Base-by-base conservation (phyloP, 2,888 invertebrate species). In the Chrysina gloriosa region DNA sequence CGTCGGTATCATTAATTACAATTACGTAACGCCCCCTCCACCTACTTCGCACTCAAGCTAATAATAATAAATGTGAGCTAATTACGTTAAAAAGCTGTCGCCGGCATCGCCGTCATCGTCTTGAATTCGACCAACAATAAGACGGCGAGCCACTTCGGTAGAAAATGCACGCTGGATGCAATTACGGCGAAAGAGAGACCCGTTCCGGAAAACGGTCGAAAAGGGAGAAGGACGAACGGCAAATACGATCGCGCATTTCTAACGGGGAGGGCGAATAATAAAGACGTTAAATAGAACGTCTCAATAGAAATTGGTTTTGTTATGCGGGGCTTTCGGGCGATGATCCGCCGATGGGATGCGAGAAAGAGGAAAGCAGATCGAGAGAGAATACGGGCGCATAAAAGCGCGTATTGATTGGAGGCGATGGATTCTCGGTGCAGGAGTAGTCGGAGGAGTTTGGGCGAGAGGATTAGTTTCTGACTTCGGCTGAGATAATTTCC, bases 301-400 rank as follows among this genome's bases (percentile, higher is more conserved):
- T 45, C 45, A 45, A 45, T 45, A 21, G 45, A 45, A 45, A 45
- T 45, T 45, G 45, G 45, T 45, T 45, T 45, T 45, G 45, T 45
- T 45, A 45, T 21, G 19, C 7, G 1, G 2, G 2, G n/a, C 9
- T 9, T 6, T n/a, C 6, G n/a, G 31, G n/a, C 9, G 31, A 42
- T 14, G 45, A n/a, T n/a, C n/a, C n/a, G n/a, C n/a, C n/a, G n/a
- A n/a, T n/a, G n/a, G n/a, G n/a, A n/a, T n/a, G n/a, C n/a, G n/a
- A n/a, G n/a, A n/a, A n/a, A n/a, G n/a, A n/a, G n/a, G n/a, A n/a
- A n/a, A n/a, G n/a, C 36, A 11, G 11, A 36, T 36, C 11, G n/a
- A 36, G 45, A 52, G 29, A 14, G 23, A 14, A 52, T 52, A 11
- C 52, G 5, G 29, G 52, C 52, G 52, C 52, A 52, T 52, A 52